A percentile compares a stretch with the other conserved stretches of the same genome.
phyloP scores from a whole-genome alignment of 2,113 vertebrate genomes.

The Saimiri boliviensis region DNA sequence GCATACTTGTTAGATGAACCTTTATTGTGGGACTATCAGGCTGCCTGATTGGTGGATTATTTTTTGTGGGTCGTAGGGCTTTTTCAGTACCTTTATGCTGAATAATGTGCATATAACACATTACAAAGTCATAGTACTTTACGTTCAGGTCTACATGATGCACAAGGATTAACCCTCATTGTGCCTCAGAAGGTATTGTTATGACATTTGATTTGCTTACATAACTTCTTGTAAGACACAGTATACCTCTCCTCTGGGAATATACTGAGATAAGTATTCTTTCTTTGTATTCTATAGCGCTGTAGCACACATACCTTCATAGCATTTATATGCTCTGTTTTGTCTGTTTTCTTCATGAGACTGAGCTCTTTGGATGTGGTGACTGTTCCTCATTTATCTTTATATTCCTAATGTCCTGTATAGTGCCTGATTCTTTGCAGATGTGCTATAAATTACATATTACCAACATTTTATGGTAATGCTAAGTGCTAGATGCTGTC shows the following conservation, averaged over 20 bases:
- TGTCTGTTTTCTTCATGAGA: neutral
- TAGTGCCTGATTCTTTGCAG: neutral
- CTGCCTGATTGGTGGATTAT: neutral
- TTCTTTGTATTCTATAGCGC: neutral
- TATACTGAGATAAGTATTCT: neutral
- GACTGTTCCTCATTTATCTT: neutral
- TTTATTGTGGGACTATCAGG: neutral
- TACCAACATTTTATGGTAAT: neutral
- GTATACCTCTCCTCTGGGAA: slow-evolving; percentile 1
- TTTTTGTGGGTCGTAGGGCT: neutral
- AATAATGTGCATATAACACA: neutral
- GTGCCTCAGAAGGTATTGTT: neutral
- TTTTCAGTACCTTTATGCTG: neutral
- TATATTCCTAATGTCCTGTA: neutral
- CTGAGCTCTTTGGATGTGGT: neutral
- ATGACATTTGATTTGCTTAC: slow-evolving; percentile 14
- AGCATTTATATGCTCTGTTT: neutral
- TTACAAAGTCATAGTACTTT: neutral
- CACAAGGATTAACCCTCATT: neutral
- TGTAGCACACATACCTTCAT: neutral
- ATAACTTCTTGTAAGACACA: slow-evolving; percentile 26
- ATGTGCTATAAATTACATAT: neutral
- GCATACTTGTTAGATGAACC: neutral
- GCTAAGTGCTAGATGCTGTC: neutral
- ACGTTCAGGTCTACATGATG: neutral